Conservation (phyloP, 2,888 invertebrate species). For the Cistogaster globosa region DNA sequence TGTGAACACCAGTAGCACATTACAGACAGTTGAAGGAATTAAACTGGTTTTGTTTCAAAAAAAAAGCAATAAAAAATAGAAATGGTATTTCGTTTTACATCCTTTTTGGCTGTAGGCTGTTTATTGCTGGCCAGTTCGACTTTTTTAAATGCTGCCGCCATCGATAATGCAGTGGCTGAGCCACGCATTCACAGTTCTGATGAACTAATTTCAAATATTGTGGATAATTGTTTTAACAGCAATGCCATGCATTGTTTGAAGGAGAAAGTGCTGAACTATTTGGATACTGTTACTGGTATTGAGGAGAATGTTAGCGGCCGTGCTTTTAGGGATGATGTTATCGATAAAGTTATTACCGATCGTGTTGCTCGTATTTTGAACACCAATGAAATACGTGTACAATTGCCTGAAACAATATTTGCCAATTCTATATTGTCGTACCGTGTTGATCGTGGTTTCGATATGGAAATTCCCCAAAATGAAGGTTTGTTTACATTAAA, state of each 20-base stretch:
- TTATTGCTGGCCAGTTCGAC: conserved; percentile 84
- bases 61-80: conserved; percentile 57
- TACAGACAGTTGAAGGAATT: conserved; percentile 67
- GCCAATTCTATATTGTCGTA: conserved; percentile 87
- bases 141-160: conserved; percentile 83
- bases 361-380: conserved; percentile 88
- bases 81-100: conserved; percentile 82
- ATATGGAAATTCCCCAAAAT: conserved; percentile 85
- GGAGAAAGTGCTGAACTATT: conserved; percentile 89
- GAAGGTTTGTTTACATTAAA: conserved; percentile 77
- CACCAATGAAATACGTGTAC: conserved; percentile 89
- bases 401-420: conserved; percentile 89
- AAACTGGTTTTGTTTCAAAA: conserved; percentile 47
- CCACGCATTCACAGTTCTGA: conserved; percentile 86
- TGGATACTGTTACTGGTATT: conserved; percentile 88
- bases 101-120: conserved; percentile 84
- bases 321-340: conserved; percentile 85
- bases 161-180: conserved; percentile 84
- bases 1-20: conserved; percentile 77
- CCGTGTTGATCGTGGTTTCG: conserved; percentile 87
- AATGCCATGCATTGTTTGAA: conserved; percentile 90
- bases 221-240: conserved; percentile 88
- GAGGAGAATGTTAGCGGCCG: conserved; percentile 85
- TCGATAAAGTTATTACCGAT: conserved; percentile 90
- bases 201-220: conserved; percentile 87